These are phyloP conservation scores for Diadumene lineata DNA, from an alignment of 92 coral and sea anemone genomes.

Conservation along the genomic window DNA sequence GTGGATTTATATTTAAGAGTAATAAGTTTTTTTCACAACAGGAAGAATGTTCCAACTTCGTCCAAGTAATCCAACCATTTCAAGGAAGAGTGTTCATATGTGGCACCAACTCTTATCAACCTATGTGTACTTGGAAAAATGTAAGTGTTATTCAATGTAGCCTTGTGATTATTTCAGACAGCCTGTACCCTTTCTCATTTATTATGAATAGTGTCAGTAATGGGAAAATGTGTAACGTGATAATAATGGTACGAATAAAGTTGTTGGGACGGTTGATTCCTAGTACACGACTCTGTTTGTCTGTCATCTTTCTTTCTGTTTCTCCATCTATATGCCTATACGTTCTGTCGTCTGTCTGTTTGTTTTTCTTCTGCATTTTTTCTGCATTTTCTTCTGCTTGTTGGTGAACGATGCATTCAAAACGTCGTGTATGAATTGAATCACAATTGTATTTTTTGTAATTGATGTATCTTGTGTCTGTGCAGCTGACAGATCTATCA, in stretches of 20 bases:
- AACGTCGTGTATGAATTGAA: no score
- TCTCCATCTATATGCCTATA: not conserved
- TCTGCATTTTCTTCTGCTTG: not conserved
- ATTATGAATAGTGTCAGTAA: no score
- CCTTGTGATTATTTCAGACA: not conserved
- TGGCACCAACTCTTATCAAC: constrained; percentile 59
- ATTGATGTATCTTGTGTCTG: not conserved
- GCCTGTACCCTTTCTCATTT: no score
- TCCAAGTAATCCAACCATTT: constrained; percentile 43
- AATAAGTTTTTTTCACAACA: no score
- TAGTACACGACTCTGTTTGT: not conserved
- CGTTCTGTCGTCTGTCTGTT: not conserved
- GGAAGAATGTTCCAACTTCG: constrained; percentile 57
- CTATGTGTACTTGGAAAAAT: constrained; percentile 76
- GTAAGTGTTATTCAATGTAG: constrained; percentile 37
- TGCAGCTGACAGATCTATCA: constrained; percentile 49
- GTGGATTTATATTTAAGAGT: no score
- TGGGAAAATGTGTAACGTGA: no score
- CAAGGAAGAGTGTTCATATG: constrained; percentile 63
- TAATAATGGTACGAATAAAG: no score
- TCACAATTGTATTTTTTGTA: not conserved
- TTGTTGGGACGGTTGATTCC: no score
- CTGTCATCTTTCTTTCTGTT: not conserved
- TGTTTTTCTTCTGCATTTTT: not conserved
- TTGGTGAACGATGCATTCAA: not conserved